phyloP scores from a whole-genome alignment of 1,140 invertebrate genomes.

The Sinonovacula constricta region DNA sequence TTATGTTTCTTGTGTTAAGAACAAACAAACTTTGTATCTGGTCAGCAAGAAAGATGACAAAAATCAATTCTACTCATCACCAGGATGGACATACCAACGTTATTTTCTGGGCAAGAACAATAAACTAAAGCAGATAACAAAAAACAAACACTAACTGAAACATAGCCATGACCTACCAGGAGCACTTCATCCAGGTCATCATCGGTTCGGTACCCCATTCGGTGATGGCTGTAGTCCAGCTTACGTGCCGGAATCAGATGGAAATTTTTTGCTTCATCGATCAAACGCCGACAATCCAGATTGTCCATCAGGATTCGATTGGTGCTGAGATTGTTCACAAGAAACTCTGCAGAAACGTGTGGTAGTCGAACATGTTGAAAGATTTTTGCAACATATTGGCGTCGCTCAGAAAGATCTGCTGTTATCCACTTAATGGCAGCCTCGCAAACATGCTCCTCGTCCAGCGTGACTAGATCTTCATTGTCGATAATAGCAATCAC shows the following conservation, averaged over 20 bases:
- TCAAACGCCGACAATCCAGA: slow-evolving; percentile 1
- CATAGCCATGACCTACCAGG: slow-evolving; percentile 7
- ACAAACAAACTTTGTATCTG: too few species aligned
- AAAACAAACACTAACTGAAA: too few species aligned
- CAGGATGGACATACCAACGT: neutral
- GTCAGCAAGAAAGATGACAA: too few species aligned
- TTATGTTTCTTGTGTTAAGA: too few species aligned
- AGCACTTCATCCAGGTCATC: slow-evolving; percentile 45
- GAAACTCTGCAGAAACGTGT: slow-evolving; percentile 52
- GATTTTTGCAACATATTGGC: slow-evolving; percentile 20
- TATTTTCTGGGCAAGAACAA: neutral
- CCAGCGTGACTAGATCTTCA: slow-evolving; percentile 36
- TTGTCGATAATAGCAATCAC: slow-evolving; percentile 35
- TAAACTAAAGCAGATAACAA: neutral
- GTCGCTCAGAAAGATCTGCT: slow-evolving; percentile 12
- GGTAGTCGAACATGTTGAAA: slow-evolving; percentile 46
- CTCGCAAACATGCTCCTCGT: slow-evolving; percentile 55
- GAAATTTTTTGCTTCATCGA: slow-evolving; percentile 50
- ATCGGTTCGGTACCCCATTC: slow-evolving; percentile 19
- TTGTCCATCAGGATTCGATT: slow-evolving; percentile 18
- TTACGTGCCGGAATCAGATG: slow-evolving; percentile 31
- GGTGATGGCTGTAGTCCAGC: slow-evolving; percentile 21
- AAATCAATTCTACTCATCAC: neutral
- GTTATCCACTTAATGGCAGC: slow-evolving; percentile 50
- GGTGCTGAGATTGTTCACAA: slow-evolving; percentile 40